Evolutionary conservation across 2,113 vertebrate species (phyloP).

Genomic region (Bagarius yarrelli): DNA sequence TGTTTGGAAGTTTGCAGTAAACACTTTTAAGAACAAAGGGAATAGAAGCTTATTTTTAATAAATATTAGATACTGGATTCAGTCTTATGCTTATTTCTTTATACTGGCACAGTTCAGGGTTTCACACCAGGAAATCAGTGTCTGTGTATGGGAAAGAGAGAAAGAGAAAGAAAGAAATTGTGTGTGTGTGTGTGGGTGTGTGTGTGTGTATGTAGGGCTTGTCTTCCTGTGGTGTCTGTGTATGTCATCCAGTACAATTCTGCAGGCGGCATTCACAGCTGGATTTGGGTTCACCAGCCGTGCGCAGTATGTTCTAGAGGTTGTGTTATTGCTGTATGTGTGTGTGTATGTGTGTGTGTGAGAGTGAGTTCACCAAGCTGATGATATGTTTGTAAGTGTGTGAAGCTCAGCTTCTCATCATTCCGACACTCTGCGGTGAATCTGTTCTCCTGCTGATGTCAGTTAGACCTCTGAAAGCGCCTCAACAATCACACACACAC

Average conservation of each 20-base stretch:
- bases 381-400: conserved; percentile 42
- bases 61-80: background rate
- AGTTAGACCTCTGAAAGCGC: conserved; percentile 6
- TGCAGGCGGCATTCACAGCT: conserved; percentile 30
- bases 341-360: conserved; percentile 11
- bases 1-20: background rate
- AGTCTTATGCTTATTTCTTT: background rate
- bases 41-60: background rate
- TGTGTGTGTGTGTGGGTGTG: background rate
- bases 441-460: conserved; percentile 20
- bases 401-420: conserved; percentile 23
- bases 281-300: conserved; percentile 23
- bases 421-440: conserved; percentile 18
- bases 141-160: background rate
- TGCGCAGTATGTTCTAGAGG: conserved; percentile 10
- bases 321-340: conserved; percentile 20
- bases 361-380: conserved; percentile 27
- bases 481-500: conserved; percentile 7
- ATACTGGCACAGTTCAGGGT: background rate
- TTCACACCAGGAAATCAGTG: background rate
- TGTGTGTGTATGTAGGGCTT: background rate
- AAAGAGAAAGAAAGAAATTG: background rate
- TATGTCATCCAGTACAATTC: conserved; percentile 30
- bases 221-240: background rate
- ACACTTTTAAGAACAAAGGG: background rate